phyloP scores from a whole-genome alignment of 2,888 invertebrate genomes.

The Malacosoma neustria region DNA sequence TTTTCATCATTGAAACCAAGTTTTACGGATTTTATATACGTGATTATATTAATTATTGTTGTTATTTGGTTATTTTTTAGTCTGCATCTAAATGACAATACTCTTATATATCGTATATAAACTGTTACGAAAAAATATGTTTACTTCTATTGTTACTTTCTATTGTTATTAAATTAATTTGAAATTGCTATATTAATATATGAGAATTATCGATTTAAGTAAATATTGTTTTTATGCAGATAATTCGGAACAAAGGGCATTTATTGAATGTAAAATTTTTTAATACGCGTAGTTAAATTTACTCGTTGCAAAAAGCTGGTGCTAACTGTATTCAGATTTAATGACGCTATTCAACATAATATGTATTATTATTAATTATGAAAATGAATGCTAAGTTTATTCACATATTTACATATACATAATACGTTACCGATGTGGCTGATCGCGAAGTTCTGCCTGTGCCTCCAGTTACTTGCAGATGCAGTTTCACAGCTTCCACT shows the following conservation, averaged over 20 bases:
- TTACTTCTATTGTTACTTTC: no score
- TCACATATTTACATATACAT: neutral
- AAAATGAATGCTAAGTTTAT: neutral
- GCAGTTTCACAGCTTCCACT: slow-evolving; percentile 59
- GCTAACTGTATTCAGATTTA: neutral
- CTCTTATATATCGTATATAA: no score
- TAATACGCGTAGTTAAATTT: no score
- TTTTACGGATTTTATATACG: no score
- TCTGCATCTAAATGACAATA: no score
- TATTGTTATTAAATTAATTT: no score
- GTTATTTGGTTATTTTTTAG: no score
- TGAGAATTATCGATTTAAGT: no score
- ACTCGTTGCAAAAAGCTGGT: neutral
- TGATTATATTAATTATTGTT: no score
- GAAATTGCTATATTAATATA: no score
- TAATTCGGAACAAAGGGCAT: neutral
- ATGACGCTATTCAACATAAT: neutral
- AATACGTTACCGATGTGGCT: slow-evolving; percentile 46
- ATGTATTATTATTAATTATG: neutral
- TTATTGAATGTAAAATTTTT: neutral
- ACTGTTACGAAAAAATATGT: no score
- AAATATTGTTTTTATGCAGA: neutral
- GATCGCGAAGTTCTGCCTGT: slow-evolving; percentile 64
- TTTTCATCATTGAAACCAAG: no score
- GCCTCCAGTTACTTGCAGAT: slow-evolving; percentile 50